Base-by-base conservation (phyloP, 2,888 invertebrate species). In the Strigamia maritima region DNA sequence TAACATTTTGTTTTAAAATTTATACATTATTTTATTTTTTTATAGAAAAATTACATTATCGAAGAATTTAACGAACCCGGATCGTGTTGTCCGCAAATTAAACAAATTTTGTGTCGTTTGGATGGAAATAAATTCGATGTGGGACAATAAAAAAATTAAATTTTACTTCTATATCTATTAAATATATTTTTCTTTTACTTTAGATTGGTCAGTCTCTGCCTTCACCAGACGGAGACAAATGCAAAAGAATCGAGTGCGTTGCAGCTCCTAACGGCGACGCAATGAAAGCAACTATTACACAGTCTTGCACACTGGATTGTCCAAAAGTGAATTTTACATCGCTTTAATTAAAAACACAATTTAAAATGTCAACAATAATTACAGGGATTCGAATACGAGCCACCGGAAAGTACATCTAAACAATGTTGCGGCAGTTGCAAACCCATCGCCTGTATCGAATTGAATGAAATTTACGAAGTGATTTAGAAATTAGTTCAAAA, bases 31-130 rank as follows among this genome's bases (percentile, higher is more conserved):
- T 54, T 35, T 2, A 0, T 60, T 76, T 35, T 70, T 12, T 80
- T 35, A 77, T 76, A 49, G 76, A 28, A 82, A 81, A 81, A 90
- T 83, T 91, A 90, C 84, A 88, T 90, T 76, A 82, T 91, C 81
- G 88, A 89, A 83, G 85, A 88, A 8, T 85, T 88, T 0, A 85
- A 88, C 0, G 85, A 88, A 76, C 89, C 89, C 80, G 89, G 89
- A 84, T 87, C 89, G 79, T 93, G 93, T 86, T 93, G 93, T 84
- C 89, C 92, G 0, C 84, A 84, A 10, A 85, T 89, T 40, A 87
- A 87, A 80, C 88, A 90, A 22, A 87, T 87, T 0, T 91, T 90
- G 0, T 93, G 93, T 83, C 88, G 86, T 83, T 85, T 88, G 75
- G 82, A 75, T 75, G 75, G 75, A 14, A 75, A 26, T 38, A 38